Base-by-base conservation (phyloP, 2,888 invertebrate genomes). In the Furcula furcula region DNA sequence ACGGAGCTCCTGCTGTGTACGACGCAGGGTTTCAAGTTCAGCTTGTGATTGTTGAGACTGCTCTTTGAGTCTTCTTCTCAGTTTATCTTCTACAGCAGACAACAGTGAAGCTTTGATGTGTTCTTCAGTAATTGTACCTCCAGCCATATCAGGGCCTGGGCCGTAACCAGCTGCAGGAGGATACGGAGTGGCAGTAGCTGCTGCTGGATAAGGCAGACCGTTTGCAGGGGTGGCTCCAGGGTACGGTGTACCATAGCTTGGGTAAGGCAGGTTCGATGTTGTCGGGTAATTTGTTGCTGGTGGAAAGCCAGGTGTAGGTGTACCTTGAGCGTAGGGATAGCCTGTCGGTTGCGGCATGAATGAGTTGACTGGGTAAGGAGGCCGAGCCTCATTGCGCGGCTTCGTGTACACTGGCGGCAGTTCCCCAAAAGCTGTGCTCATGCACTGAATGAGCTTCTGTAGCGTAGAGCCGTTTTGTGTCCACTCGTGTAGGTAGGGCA, bases 401-500 rank as follows among this genome's bases (percentile, higher is more conserved):
- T 92, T 94, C 0, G 96, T 91, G 82, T 94, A 97, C 3, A 99
- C 98, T 1, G 99, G 99, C 34, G 98, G 98, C 58, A 95, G 91
- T 51, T 99, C 98, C 19, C 98, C 97, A 89, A 99, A 99, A 1
- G 96, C 95, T 38, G 94, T 91, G 46, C 95, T 93, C 94, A 98
- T 95, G 36, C 97, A 93, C 90, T 97, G 96, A 58, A 99, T 94
- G 12, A 99, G 90, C 26, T 95, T 95, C 34, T 95, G 79, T 49
- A 99, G 85, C 75, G 98, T 98, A 4, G 98, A 98, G 6, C 92
- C 90, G 55, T 92, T 93, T 90, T 70, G 79, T 36, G 91, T 90
- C 99, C 99, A 99, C 57, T 98, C 97, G 68, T 98, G 97, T 40
- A 99, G 89, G 88, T 97, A 99, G 1, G 99, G 99, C 65, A 99